phyloP scores from a whole-genome alignment of 2,888 invertebrate genomes.

The Drosophila nr. perissopoda region DNA sequence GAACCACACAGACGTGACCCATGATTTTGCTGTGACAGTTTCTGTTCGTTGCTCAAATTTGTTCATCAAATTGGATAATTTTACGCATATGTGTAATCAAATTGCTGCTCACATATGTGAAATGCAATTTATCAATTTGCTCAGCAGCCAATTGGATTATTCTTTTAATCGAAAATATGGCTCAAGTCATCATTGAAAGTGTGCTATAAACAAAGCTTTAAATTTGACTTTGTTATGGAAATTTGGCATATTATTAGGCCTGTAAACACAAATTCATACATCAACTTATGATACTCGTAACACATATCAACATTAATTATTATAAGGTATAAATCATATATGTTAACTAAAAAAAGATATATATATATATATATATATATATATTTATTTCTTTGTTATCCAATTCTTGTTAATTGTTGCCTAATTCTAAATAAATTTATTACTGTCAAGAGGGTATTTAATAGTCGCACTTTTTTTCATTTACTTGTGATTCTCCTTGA shows the following conservation, averaged over 20 bases:
- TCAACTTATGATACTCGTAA: neutral
- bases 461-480: neutral
- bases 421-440: neutral
- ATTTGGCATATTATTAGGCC: neutral
- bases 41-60: neutral
- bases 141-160: constrained; percentile 16
- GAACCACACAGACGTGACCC: constrained; percentile 5
- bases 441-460: neutral
- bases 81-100: neutral
- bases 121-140: neutral
- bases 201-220: neutral
- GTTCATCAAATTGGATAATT: constrained; percentile 15
- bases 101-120: neutral
- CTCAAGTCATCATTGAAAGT: constrained; percentile 12
- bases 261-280: neutral
- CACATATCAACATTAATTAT: neutral
- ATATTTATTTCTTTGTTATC: neutral
- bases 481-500: neutral
- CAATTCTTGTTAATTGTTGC: neutral
- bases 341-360: neutral
- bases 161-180: neutral
- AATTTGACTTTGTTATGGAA: neutral
- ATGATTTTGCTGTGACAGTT: constrained; percentile 3
- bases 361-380: neutral
- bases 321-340: neutral